phyloP scores from a whole-genome alignment of 2,797 vertebrate genomes.

The Simalia tracyae region DNA sequence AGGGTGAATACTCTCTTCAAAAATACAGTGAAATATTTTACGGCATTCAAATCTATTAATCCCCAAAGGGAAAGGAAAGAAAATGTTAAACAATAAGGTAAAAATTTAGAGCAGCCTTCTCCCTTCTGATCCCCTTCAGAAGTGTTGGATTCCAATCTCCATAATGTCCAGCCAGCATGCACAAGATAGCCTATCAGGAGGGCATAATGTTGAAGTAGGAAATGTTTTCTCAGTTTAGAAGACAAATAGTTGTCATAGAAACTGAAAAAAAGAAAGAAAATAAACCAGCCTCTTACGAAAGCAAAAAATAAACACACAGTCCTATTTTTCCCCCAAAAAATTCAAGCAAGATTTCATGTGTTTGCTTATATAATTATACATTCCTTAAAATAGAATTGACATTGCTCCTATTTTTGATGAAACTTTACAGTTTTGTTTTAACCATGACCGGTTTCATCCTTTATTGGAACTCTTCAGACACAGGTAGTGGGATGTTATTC shows the following conservation, averaged over 20 bases:
- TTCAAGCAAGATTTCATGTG: not conserved
- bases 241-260: constrained; percentile 75
- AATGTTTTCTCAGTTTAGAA: constrained; percentile 63
- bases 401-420: not conserved
- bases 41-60: constrained; percentile 39
- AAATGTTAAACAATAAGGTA: no score
- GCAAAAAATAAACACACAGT: constrained; percentile 47
- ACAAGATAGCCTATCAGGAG: not conserved
- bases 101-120: no score
- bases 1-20: constrained; percentile 28
- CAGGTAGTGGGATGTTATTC: no score
- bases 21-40: constrained; percentile 51
- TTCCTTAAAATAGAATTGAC: not conserved
- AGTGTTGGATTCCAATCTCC: no score
- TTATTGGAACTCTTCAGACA: no score
- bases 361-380: not conserved
- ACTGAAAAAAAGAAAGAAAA: constrained; percentile 67
- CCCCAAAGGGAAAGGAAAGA: not conserved
- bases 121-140: no score
- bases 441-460: no score
- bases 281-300: constrained; percentile 45
- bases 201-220: constrained; percentile 32
- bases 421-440: not conserved
- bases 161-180: no score
- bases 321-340: constrained; percentile 35